A percentile compares a stretch with the other conserved stretches of the same genome.
Conservation (phyloP, 2,888 invertebrate genomes). For the Pediacus dermestoides region DNA sequence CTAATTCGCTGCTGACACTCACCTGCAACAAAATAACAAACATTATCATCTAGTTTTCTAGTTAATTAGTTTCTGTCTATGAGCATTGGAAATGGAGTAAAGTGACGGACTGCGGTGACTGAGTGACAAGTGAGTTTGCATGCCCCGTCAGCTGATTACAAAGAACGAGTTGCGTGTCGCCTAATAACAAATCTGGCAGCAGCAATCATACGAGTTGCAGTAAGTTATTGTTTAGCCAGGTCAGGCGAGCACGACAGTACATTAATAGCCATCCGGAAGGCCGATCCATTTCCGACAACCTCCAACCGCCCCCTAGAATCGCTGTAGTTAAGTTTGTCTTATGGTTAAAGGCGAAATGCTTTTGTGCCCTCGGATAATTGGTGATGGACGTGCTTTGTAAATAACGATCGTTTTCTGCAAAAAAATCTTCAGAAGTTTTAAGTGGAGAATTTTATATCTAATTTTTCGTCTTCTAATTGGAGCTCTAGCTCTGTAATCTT, state of each 20-base stretch:
- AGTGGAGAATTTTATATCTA: no score
- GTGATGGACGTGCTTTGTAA: no score
- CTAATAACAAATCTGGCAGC: conserved; percentile 44
- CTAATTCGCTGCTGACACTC: not conserved
- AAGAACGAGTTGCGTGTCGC: conserved; percentile 40
- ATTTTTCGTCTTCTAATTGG: no score
- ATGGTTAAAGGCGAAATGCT: no score
- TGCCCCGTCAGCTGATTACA: conserved; percentile 41
- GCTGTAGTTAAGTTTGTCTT: no score
- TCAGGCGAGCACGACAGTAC: conserved; percentile 38
- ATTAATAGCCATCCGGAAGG: conserved; percentile 29
- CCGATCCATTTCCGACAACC: no score
- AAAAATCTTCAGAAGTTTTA: no score
- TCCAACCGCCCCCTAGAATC: no score
- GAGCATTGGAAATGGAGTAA: not conserved
- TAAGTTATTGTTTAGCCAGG: conserved; percentile 42
- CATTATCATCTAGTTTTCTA: no score
- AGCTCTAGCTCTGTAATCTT: no score
- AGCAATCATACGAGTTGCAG: conserved; percentile 40
- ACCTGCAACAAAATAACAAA: conserved; percentile 1
- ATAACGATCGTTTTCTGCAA: no score
- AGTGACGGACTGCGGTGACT: conserved; percentile 10
- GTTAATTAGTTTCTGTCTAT: conserved; percentile 1
- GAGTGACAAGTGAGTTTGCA: conserved; percentile 43
- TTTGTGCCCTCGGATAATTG: no score